These are phyloP conservation scores for Cebus imitator DNA, from an alignment of 2,113 vertebrate species.

Conservation along the genomic window DNA sequence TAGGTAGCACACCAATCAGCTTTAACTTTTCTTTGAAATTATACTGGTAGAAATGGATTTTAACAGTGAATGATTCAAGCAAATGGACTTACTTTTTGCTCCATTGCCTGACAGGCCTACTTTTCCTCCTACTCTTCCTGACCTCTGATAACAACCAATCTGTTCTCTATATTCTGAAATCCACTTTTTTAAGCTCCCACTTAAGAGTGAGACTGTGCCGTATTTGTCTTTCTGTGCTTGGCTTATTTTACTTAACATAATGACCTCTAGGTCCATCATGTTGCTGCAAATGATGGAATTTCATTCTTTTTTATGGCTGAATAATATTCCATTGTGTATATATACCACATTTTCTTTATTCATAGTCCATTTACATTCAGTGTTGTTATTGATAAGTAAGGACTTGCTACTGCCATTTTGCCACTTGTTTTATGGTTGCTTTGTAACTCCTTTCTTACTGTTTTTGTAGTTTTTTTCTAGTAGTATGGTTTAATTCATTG, in stretches of 20 bases:
- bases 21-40: slow-evolving; percentile 7
- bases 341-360: neutral
- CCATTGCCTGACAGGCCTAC: neutral
- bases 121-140: neutral
- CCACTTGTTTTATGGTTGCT: neutral
- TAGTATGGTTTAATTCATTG: neutral
- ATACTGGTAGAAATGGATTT: neutral
- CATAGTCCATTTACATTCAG: neutral
- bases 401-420: neutral
- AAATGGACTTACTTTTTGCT: neutral
- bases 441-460: neutral
- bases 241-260: neutral
- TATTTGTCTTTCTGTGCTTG: neutral
- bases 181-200: neutral
- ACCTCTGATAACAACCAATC: neutral
- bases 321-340: neutral
- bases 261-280: neutral
- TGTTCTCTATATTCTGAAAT: neutral
- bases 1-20: neutral
- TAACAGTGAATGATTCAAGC: neutral
- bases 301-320: neutral
- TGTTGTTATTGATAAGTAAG: neutral
- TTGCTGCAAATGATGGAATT: neutral
- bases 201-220: neutral
- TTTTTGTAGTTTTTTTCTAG: neutral